Evolutionary conservation across 1,140 invertebrate species (phyloP).

Genomic region (Brachionus asplanchnoidis): DNA sequence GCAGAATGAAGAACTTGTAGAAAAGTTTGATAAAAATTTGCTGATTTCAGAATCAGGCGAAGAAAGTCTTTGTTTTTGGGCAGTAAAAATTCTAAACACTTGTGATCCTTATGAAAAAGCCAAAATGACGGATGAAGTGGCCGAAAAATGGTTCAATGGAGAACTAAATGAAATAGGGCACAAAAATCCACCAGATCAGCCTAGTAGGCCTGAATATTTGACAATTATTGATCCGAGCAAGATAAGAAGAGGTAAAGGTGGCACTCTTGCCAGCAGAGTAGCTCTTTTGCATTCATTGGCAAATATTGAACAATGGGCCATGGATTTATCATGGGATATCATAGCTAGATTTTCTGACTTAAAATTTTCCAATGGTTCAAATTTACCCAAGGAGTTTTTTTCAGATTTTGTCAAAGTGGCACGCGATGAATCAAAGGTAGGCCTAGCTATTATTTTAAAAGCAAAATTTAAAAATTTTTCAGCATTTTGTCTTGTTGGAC

Average conservation of each 20-base stretch:
- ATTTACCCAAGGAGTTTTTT: constrained; percentile 44
- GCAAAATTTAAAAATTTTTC: not conserved
- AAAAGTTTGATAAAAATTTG: not conserved
- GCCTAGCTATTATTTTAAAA: not conserved
- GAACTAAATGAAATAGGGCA: constrained; percentile 42
- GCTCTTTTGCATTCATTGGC: constrained; percentile 46
- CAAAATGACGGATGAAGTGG: constrained; percentile 42
- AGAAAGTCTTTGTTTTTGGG: constrained; percentile 44
- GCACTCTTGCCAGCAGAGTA: constrained; percentile 44
- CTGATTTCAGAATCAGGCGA: not conserved
- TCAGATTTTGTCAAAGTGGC: constrained; percentile 46
- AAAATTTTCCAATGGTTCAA: constrained; percentile 23
- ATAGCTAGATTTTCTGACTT: constrained; percentile 43
- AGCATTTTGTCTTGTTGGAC: constrained; percentile 44
- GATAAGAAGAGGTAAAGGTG: constrained; percentile 45
- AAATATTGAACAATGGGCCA: constrained; percentile 47
- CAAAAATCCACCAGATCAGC: constrained; percentile 45
- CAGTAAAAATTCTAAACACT: constrained; percentile 44
- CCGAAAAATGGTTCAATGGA: constrained; percentile 43
- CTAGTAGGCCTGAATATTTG: constrained; percentile 42
- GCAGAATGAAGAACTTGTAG: constrained; percentile 41
- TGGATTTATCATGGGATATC: constrained; percentile 46
- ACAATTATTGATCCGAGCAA: constrained; percentile 45
- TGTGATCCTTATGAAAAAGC: constrained; percentile 44
- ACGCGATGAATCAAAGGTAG: constrained; percentile 45